Base-by-base conservation (phyloP, 2,888 invertebrate species). In the Eilema griseolum region DNA sequence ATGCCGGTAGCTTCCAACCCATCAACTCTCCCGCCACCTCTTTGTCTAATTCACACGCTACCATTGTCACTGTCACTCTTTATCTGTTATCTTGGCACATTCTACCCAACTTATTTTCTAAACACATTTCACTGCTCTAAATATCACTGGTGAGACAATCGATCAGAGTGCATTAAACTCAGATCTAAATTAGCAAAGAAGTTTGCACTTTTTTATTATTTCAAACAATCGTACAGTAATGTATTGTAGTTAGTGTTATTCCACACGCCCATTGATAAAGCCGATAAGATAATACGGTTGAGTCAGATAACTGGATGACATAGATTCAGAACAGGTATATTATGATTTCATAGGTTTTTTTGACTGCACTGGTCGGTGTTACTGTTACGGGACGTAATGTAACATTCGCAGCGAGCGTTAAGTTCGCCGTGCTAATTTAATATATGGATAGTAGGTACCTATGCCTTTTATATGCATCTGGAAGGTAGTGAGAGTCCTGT, bases 21-120 rank as follows among this genome's bases (percentile, higher is more conserved):
- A 95, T 71, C 24, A 95, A 75, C 71, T 92, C 95, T 23, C 94
- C 95, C 5, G 95, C 88, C 14, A 94, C 89, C 69, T 93, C 92
- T 57, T 83, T 87, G 76, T 95, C 95, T 69, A 93, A 85, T 68
- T 93, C 92, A 89, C 95, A 95, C 75, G 89, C 89, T 79, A 94
- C 94, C 95, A 95, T 95, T 80, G 81, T 87, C 67, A 70, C n/a
- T n/a, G 69, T 74, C 73, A 74, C 63, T 20, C 31, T 65, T 67
- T 75, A 66, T 70, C 61, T 70, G 20, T 57, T 61, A 70, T 70
- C 61, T 56, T 66, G 52, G 37, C 56, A 57, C 57, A 66, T 66
- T 60, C 16, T 56, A 61, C 52, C 33, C 37, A 41, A n/a, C 24
- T 1, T 26, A 56, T 33, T 31, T 16, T 56, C 62, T 61, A 16